These are phyloP conservation scores for Candoia aspera DNA, from an alignment of 2,113 vertebrate species.

Conservation along the genomic window DNA sequence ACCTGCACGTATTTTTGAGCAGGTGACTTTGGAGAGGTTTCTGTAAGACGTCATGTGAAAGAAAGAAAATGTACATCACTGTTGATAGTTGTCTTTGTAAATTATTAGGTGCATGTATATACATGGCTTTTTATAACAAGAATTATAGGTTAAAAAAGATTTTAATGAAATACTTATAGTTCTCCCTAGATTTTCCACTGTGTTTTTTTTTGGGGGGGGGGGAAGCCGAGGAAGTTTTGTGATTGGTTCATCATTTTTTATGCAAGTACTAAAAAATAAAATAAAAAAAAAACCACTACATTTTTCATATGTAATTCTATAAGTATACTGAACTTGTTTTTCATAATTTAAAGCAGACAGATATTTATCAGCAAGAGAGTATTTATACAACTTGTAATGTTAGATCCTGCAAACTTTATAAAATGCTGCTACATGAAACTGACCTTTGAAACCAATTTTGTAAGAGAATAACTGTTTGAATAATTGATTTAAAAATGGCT, in stretches of 20 bases:
- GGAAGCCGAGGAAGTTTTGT: conserved; percentile 1
- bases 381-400: neutral
- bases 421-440: neutral
- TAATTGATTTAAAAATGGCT: neutral
- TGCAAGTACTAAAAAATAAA: neutral
- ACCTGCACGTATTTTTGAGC: neutral
- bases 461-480: neutral
- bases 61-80: neutral
- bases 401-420: neutral
- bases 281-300: neutral
- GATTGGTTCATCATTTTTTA: neutral
- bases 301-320: neutral
- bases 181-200: neutral
- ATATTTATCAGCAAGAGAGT: conserved; percentile 1
- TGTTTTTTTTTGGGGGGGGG: neutral
- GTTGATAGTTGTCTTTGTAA: neutral
- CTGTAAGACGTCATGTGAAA: neutral
- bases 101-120: neutral
- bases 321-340: neutral
- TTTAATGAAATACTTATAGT: conserved; percentile 6
- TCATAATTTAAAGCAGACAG: conserved; percentile 6
- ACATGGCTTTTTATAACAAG: neutral
- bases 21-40: neutral
- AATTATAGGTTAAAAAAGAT: neutral
- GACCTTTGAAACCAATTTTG: neutral